Conservation (phyloP, 2,113 vertebrate genomes). For the Cromileptes altivelis region DNA sequence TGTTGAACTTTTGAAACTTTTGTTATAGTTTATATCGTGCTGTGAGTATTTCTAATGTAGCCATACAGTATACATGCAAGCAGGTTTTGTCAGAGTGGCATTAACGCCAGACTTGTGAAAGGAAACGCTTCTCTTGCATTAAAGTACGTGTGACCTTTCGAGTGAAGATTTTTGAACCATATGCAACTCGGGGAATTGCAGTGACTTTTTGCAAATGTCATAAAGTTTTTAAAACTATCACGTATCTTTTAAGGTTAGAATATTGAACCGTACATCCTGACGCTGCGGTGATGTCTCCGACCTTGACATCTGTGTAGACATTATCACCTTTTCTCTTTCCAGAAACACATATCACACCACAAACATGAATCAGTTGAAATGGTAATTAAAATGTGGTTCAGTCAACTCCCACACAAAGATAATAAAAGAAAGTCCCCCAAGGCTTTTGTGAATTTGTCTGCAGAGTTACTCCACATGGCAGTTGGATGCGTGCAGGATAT, state of each 20-base stretch:
- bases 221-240: neutral
- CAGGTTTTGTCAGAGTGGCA: neutral
- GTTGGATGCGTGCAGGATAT: neutral
- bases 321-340: constrained; percentile 8
- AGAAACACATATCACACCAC: neutral
- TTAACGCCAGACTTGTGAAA: neutral
- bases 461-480: constrained; percentile 2
- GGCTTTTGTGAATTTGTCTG: constrained; percentile 14
- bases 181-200: constrained; percentile 5
- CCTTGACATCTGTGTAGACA: constrained; percentile 11
- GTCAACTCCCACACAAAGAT: constrained; percentile 38
- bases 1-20: constrained; percentile 41
- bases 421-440: constrained; percentile 22
- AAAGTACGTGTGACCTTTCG: constrained; percentile 35
- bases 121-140: constrained; percentile 17
- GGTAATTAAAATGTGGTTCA: constrained; percentile 24
- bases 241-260: constrained; percentile 17
- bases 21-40: neutral
- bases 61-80: neutral
- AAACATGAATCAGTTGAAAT: constrained; percentile 36
- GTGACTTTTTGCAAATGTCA: constrained; percentile 59
- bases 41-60: neutral
- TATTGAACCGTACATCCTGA: neutral
- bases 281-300: neutral
- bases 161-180: constrained; percentile 21